Conservation (phyloP, 2,797 vertebrate species). For the Pampus argenteus region DNA sequence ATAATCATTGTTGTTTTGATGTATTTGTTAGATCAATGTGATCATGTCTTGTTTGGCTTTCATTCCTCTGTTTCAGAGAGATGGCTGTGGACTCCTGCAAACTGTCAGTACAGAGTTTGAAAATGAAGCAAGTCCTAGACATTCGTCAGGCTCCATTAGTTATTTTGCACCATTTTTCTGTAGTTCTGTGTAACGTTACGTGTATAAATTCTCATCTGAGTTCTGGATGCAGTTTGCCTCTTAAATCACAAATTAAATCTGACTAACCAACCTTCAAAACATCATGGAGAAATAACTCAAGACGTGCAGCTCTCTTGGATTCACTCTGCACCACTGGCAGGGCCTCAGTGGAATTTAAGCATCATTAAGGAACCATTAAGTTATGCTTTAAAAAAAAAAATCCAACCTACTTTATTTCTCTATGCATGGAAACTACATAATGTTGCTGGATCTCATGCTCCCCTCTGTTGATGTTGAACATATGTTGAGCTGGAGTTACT, state of each 20-base stretch:
- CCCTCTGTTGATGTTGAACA: constrained; percentile 9
- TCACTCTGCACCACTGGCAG: constrained; percentile 48
- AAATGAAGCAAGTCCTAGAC: constrained; percentile 16
- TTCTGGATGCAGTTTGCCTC: constrained; percentile 8
- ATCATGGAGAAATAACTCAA: constrained; percentile 29
- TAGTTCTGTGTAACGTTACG: background rate
- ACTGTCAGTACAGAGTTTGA: constrained; percentile 14
- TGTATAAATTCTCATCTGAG: background rate
- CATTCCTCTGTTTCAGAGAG: constrained; percentile 8
- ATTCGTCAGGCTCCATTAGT: constrained; percentile 17
- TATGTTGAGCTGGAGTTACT: constrained; percentile 20
- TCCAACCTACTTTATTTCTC: constrained; percentile 50
- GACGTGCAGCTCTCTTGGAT: constrained; percentile 53
- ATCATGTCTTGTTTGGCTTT: constrained; percentile 26
- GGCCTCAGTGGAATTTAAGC: constrained; percentile 59
- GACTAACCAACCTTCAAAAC: background rate
- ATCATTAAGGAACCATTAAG: constrained; percentile 68
- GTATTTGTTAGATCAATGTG: constrained; percentile 11
- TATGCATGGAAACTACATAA: constrained; percentile 58
- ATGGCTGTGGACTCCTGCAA: constrained; percentile 17
- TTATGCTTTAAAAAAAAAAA: constrained; percentile 49
- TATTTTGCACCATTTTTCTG: background rate
- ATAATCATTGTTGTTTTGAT: constrained; percentile 10
- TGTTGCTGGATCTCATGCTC: constrained; percentile 27
- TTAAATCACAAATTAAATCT: constrained; percentile 1